A percentile compares a stretch with the other conserved stretches of the same genome.
These are phyloP conservation scores for Ctenopoma multispine DNA, from an alignment of 2,797 vertebrate genomes.

Conservation along the genomic window DNA sequence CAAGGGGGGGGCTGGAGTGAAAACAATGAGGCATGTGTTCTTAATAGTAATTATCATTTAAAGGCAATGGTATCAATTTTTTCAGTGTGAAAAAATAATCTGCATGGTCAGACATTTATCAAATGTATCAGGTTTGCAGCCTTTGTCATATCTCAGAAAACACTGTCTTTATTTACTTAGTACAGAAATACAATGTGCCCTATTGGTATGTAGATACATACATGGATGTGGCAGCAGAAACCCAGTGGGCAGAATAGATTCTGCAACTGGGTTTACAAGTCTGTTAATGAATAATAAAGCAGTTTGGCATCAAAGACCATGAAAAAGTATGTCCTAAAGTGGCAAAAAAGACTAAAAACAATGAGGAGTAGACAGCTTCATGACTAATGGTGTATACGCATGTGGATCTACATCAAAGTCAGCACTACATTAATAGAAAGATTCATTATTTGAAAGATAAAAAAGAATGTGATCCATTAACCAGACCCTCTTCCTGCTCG, in stretches of 20 bases:
- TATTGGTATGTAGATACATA: neutral
- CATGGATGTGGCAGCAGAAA: neutral
- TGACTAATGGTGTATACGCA: conserved; percentile 48
- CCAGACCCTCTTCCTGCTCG: conserved; percentile 45
- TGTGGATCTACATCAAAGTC: conserved; percentile 70
- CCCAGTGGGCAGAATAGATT: neutral
- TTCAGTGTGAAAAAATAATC: neutral
- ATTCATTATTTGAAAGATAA: conserved; percentile 70
- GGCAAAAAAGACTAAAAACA: conserved; percentile 21
- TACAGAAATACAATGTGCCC: neutral
- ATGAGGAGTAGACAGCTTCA: conserved; percentile 39
- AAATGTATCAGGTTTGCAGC: neutral
- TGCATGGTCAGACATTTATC: neutral
- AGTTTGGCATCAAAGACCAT: conserved; percentile 41
- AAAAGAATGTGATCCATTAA: conserved; percentile 63
- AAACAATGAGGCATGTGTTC: neutral
- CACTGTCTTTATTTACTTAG: neutral
- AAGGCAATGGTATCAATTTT: neutral
- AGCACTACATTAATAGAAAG: conserved; percentile 60
- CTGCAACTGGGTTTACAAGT: conserved; percentile 2
- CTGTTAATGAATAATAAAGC: conserved; percentile 43
- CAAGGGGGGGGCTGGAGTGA: neutral
- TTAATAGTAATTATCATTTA: neutral
- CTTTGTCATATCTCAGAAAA: neutral
- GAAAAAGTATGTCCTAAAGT: conserved; percentile 20